Percentiles rank a stretch among this genome's conserved stretches.
These are phyloP conservation scores for Tadarida brasiliensis DNA, from an alignment of 2,797 vertebrate genomes.

Conservation along the genomic window DNA sequence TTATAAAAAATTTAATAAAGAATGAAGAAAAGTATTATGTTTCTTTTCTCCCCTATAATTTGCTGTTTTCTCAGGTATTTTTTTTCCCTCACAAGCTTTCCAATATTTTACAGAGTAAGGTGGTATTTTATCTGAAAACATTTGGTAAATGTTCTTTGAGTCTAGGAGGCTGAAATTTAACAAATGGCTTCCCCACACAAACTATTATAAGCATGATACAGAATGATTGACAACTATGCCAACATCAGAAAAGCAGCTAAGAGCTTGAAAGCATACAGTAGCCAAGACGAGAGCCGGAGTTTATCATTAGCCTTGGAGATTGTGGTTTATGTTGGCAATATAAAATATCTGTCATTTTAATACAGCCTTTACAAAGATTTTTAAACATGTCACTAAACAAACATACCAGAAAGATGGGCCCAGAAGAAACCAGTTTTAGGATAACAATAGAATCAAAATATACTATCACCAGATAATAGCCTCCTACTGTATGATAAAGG, in stretches of 20 bases:
- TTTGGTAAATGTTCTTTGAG: constrained; percentile 78
- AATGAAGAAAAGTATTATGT: constrained; percentile 8
- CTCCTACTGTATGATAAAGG: constrained; percentile 78
- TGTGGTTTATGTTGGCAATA: constrained; percentile 76
- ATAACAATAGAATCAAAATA: constrained; percentile 77
- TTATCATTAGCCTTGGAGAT: constrained; percentile 72
- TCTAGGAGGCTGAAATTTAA: constrained; percentile 73
- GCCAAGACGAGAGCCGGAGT: constrained; percentile 57
- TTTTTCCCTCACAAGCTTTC: constrained; percentile 21
- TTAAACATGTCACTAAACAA: constrained; percentile 82
- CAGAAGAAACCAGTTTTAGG: constrained; percentile 77
- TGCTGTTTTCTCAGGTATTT: constrained; percentile 70
- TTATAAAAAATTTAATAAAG: constrained; percentile 27
- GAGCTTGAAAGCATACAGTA: constrained; percentile 66
- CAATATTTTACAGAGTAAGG: constrained; percentile 65
- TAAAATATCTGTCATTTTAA: constrained; percentile 74
- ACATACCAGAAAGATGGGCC: constrained; percentile 75
- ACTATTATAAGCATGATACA: constrained; percentile 72
- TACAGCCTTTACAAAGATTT: constrained; percentile 76
- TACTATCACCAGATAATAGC: constrained; percentile 69
- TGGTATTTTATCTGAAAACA: constrained; percentile 76
- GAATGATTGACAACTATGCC: constrained; percentile 73
- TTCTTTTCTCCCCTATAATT: constrained; percentile 41
- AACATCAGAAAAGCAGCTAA: constrained; percentile 74
- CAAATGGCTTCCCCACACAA: constrained; percentile 75